Base-by-base conservation (phyloP, 2,113 vertebrate species). In the Equus przewalskii region DNA sequence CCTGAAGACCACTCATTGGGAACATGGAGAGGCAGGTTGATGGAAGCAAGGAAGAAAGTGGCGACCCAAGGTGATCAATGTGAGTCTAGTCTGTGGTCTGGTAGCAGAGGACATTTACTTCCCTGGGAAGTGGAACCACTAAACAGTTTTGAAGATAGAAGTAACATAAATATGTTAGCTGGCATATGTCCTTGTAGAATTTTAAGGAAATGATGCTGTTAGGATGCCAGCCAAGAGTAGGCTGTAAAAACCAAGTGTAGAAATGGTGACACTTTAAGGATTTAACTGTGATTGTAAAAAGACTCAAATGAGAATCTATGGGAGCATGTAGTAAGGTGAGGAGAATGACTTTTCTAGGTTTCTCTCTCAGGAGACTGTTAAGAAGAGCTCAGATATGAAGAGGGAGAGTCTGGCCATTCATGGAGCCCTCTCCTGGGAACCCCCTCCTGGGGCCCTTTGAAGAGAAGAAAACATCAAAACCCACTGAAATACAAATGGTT, bases 191-290 rank as follows among this genome's bases (percentile, higher is more conserved):
- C 67, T 76, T 81, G 9, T n/a, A 81, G 46, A 85, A 85, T 19
- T 70, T 5, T 33, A 76, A 92, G 44, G 67, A 94, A 96, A 96
- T 22, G 18, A 69, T 80, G 88, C 51, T 70, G 10, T 80, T 89
- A 69, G 65, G 73, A 84, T 85, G 13, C 28, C 83, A 73, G 36
- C 81, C 15, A 85, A 92, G 24, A 69, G 9, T 11, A 69, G 87
- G 4, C 12, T 84, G 11, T 83, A 75, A 95, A 84, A 91, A 80
- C 92, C 78, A 75, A 87, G 44, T 82, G 75, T 58, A 94, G 73
- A 81, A 93, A 82, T 93, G 26, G 58, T 73, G 51, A 79, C n/a
- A 85, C 51, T 87, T 93, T 46, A 76, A 90, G n/a, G 24, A 94
- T 95, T 60, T 88, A 46, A 87, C 22, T 72, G 15, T 58, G 12